Evolutionary conservation across 2,888 invertebrate genomes (phyloP).

Genomic region (Torymus tubicola): DNA sequence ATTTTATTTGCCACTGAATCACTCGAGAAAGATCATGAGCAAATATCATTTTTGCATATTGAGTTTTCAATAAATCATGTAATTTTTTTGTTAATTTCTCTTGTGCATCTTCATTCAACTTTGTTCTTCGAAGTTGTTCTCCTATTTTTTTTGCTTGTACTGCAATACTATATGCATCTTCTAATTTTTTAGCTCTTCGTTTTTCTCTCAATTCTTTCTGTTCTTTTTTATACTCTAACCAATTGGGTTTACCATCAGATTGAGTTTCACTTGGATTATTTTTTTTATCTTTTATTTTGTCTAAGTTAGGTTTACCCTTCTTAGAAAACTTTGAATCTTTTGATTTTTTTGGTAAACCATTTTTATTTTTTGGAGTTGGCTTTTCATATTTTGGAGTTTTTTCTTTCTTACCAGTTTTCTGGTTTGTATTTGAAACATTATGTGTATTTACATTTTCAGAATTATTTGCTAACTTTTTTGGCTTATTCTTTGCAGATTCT

Average conservation of each 20-base stretch:
- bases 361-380: conserved; percentile 19
- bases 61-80: conserved; percentile 81
- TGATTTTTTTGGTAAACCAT: conserved; percentile 3
- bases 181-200: conserved; percentile 80
- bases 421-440: conserved; percentile 1
- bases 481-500: conserved; percentile 27
- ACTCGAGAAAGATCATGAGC: conserved; percentile 93
- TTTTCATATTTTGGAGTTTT: conserved; percentile 45
- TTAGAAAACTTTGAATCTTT: conserved; percentile 30
- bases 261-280: conserved; percentile 47
- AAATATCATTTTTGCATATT: conserved; percentile 84
- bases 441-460: conserved; percentile 16
- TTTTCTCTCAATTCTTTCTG: conserved; percentile 85
- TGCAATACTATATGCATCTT: conserved; percentile 78
- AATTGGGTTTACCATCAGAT: conserved; percentile 79
- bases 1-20: conserved; percentile 91
- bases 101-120: conserved; percentile 80
- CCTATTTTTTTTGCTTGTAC: conserved; percentile 80
- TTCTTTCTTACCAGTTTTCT: conserved; percentile 15
- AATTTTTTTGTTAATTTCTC: conserved; percentile 80
- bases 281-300: conserved; percentile 44
- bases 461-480: conserved; percentile 21
- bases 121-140: conserved; percentile 79
- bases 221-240: conserved; percentile 86
- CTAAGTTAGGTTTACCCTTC: conserved; percentile 36